Evolutionary conservation across 2,797 vertebrate species (phyloP).

Genomic region (Uromys caudimaculatus): DNA sequence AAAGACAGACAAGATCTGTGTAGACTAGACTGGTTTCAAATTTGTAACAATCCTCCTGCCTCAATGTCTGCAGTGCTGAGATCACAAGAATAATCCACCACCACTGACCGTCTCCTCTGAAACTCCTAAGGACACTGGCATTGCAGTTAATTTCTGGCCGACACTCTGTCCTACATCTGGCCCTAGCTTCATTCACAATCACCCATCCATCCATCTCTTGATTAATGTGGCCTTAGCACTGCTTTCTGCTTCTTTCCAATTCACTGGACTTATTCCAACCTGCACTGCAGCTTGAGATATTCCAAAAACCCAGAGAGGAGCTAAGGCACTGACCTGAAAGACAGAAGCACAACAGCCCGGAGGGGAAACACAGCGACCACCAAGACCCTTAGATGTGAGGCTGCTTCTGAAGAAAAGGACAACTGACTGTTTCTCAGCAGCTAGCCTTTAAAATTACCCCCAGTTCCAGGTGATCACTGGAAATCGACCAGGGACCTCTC

Average conservation of each 20-base stretch:
- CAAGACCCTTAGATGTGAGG: background rate
- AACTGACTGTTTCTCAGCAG: background rate
- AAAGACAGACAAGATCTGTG: background rate
- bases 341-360: background rate
- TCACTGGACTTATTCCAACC: constrained; percentile 56
- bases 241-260: constrained; percentile 44
- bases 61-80: background rate
- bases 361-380: background rate
- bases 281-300: constrained; percentile 51
- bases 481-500: background rate
- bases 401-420: constrained; percentile 15
- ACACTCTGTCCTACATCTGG: background rate
- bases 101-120: background rate
- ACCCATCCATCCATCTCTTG: background rate
- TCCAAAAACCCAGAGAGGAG: constrained; percentile 22
- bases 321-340: constrained; percentile 42
- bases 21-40: background rate
- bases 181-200: constrained; percentile 55
- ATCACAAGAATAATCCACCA: background rate
- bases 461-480: background rate
- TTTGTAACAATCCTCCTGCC: background rate
- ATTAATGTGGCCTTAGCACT: constrained; percentile 46
- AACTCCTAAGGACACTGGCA: constrained; percentile 9
- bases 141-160: constrained; percentile 6
- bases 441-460: background rate